Percentiles rank a stretch among this genome's conserved stretches.
Evolutionary conservation across 2,888 invertebrate species (phyloP).

Genomic region (Platypus cylindrus): DNA sequence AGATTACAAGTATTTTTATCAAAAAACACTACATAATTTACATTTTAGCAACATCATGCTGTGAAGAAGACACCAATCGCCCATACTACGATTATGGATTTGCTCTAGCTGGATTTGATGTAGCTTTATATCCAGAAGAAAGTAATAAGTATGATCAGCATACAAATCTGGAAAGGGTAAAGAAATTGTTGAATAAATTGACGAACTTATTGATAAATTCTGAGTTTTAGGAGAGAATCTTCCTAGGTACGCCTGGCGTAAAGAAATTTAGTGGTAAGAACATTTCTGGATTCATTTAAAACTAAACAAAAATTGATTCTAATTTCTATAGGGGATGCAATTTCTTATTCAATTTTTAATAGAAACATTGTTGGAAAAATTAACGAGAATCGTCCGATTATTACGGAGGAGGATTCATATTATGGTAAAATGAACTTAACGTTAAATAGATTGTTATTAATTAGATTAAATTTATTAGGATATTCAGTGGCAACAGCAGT

Average conservation of each 20-base stretch:
- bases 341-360: conserved; percentile 11
- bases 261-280: conserved; percentile 18
- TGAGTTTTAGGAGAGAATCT: conserved; percentile 3
- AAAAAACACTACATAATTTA: too few relatives aligned
- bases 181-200: neutral
- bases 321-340: conserved; percentile 11
- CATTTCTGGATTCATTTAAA: conserved; percentile 1
- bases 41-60: conserved; percentile 9
- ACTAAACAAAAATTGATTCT: neutral
- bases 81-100: conserved; percentile 16
- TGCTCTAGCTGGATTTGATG: conserved; percentile 18
- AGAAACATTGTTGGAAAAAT: too few relatives aligned
- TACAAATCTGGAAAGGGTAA: neutral
- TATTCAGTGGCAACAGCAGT: conserved; percentile 16
- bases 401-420: conserved; percentile 10
- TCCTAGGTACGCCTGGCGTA: conserved; percentile 18
- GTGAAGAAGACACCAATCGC: neutral
- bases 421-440: too few relatives aligned
- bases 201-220: conserved; percentile 1
- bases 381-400: conserved; percentile 4
- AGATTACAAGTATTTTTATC: too few relatives aligned
- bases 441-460: conserved; percentile 2
- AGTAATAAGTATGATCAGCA: too few relatives aligned
- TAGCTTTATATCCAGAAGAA: conserved; percentile 11
- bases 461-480: conserved; percentile 12